A percentile compares a stretch with the other conserved stretches of the same genome.
Conservation (phyloP, 2,113 vertebrate genomes). For the Ariopsis seemanni region DNA sequence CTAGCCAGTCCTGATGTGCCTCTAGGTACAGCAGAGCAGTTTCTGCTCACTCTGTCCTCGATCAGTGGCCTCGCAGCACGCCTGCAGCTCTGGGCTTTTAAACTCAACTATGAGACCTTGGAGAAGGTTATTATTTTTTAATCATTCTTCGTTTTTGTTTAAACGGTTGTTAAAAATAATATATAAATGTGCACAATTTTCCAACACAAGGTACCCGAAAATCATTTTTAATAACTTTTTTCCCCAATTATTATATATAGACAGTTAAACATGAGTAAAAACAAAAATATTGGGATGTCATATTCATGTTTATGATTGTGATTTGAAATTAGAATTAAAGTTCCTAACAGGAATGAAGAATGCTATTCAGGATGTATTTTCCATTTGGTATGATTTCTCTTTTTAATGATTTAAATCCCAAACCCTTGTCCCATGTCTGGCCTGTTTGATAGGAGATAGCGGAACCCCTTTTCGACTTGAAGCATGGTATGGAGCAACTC, state of each 20-base stretch:
- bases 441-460: slow-evolving; percentile 82
- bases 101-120: slow-evolving; percentile 90
- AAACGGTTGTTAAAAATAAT: too few species aligned
- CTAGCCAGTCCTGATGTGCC: slow-evolving; percentile 85
- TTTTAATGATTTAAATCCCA: neutral
- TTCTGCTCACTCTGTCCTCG: slow-evolving; percentile 85
- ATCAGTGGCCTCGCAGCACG: slow-evolving; percentile 83
- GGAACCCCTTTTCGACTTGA: slow-evolving; percentile 92
- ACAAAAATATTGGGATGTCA: neutral
- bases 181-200: neutral
- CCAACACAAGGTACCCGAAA: neutral
- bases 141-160: neutral
- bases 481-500: slow-evolving; percentile 93
- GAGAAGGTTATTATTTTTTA: slow-evolving; percentile 79
- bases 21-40: slow-evolving; percentile 88
- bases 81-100: slow-evolving; percentile 95
- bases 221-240: neutral
- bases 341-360: neutral
- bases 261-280: neutral
- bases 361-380: neutral
- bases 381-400: neutral
- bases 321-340: neutral
- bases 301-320: neutral
- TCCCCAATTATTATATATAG: neutral
- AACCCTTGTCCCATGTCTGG: neutral